A percentile compares a stretch with the other conserved stretches of the same genome.
Conservation (phyloP, 1,140 invertebrate species). For the Atopsyche davidsoni region DNA sequence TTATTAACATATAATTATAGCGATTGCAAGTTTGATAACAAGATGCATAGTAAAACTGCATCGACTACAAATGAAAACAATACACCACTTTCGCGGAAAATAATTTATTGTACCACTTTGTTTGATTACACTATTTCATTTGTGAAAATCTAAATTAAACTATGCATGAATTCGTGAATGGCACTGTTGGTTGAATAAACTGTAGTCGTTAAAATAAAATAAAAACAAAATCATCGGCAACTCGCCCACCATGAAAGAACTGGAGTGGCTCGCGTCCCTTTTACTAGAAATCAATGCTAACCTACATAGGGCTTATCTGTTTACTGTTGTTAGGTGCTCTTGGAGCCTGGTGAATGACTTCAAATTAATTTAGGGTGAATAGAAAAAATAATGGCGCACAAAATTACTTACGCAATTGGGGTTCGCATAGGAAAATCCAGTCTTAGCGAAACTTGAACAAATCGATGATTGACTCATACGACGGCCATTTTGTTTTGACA, state of each 20-base stretch:
- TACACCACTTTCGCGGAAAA: constrained; percentile 10
- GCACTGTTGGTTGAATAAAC: neutral
- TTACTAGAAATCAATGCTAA: constrained; percentile 22
- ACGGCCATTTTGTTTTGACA: constrained; percentile 27
- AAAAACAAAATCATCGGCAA: constrained; percentile 6
- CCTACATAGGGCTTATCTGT: constrained; percentile 14
- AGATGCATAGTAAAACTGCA: constrained; percentile 13
- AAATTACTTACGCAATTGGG: constrained; percentile 14
- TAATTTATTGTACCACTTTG: constrained; percentile 4
- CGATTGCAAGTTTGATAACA: constrained; percentile 6
- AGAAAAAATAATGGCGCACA: neutral
- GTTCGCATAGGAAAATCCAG: constrained; percentile 18
- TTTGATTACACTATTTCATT: constrained; percentile 1
- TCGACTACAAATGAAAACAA: constrained; percentile 17
- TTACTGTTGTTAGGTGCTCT: constrained; percentile 1
- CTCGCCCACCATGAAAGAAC: constrained; percentile 23
- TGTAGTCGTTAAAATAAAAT: neutral
- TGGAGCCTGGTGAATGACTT: neutral
- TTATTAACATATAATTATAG: no score
- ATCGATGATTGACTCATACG: constrained; percentile 24
- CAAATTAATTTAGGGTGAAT: constrained; percentile 5
- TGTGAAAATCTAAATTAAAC: constrained; percentile 17
- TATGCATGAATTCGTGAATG: neutral
- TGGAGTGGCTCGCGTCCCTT: constrained; percentile 25
- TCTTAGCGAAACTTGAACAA: constrained; percentile 16